phyloP scores from a whole-genome alignment of 2,888 invertebrate species.

The Chymomyza amoena region DNA sequence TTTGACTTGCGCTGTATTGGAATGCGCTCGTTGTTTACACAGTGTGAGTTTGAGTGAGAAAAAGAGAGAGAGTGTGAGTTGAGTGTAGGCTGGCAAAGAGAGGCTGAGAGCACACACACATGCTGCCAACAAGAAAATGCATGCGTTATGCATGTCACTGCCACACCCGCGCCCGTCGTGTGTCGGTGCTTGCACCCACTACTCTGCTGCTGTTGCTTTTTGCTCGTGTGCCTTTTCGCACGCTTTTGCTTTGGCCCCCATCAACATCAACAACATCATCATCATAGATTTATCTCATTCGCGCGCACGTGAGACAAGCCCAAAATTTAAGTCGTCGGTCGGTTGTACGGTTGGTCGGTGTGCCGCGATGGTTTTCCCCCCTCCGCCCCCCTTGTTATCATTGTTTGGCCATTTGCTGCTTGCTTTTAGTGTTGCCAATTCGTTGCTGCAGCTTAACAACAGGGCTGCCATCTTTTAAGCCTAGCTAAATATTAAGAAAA shows the following conservation, averaged over 20 bases:
- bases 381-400: slow-evolving; percentile 35
- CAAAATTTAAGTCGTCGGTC: slow-evolving; percentile 53
- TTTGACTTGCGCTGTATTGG: slow-evolving; percentile 35
- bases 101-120: slow-evolving; percentile 13
- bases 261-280: slow-evolving; percentile 45
- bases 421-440: slow-evolving; percentile 41
- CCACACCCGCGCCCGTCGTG: slow-evolving; percentile 56
- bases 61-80: slow-evolving; percentile 15
- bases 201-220: background rate
- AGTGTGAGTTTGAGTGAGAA: background rate
- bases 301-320: slow-evolving; percentile 65
- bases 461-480: no score
- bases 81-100: slow-evolving; percentile 18
- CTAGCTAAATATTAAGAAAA: no score
- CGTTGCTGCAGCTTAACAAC: slow-evolving; percentile 22
- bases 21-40: slow-evolving; percentile 37
- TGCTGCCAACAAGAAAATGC: slow-evolving; percentile 54
- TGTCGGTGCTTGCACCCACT: background rate
- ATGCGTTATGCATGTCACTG: slow-evolving; percentile 60
- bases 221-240: slow-evolving; percentile 60
- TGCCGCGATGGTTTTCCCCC: background rate
- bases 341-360: slow-evolving; percentile 35
- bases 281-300: slow-evolving; percentile 71
- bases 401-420: slow-evolving; percentile 32
- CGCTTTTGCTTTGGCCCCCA: slow-evolving; percentile 46